Evolutionary conservation across 1,140 invertebrate genomes (phyloP).

Genomic region (Macrobrachium rosenbergii): DNA sequence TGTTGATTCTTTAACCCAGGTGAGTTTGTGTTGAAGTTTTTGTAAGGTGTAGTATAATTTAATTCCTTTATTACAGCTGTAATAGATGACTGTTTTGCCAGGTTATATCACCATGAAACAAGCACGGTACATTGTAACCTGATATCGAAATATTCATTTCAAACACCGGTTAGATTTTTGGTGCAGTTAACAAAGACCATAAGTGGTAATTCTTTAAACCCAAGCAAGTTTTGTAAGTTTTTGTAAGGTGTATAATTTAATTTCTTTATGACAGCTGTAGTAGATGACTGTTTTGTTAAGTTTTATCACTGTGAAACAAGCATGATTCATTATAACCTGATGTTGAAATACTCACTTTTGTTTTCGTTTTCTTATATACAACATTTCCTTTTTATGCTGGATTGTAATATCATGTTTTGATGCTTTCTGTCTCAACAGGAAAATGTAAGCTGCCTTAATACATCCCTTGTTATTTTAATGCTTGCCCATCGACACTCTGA

Average conservation of each 20-base stretch:
- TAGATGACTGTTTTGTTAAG: no score
- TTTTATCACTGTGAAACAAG: no score
- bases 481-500: slow-evolving; percentile 47
- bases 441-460: slow-evolving; percentile 59
- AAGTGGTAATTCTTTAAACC: slow-evolving; percentile 50
- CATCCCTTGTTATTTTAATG: slow-evolving; percentile 56
- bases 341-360: no score
- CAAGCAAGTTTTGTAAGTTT: slow-evolving; percentile 24
- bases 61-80: not conserved
- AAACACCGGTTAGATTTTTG: slow-evolving; percentile 48
- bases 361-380: no score
- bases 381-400: not conserved
- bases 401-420: not conserved
- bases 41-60: not conserved
- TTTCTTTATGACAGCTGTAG: not conserved
- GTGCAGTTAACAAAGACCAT: slow-evolving; percentile 56
- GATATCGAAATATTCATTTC: not conserved
- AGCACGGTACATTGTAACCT: no score
- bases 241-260: not conserved
- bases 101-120: no score
- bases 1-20: slow-evolving; percentile 55
- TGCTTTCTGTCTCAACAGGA: slow-evolving; percentile 2
- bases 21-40: not conserved
- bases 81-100: no score
- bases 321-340: no score